phyloP scores from a whole-genome alignment of 1,140 invertebrate genomes.

The Drosophila dunni region DNA sequence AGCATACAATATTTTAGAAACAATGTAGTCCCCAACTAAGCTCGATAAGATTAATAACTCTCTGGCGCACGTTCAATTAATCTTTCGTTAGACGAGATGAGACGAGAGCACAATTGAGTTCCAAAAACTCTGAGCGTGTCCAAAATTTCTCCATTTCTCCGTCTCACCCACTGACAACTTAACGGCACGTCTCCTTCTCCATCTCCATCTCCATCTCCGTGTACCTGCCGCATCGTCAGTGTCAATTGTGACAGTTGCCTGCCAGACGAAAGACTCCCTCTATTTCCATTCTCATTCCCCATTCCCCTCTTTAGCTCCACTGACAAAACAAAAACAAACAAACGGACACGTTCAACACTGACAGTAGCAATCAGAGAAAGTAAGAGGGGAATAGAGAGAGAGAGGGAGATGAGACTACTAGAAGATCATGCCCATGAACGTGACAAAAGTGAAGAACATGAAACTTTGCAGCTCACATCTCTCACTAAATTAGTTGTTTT shows the following conservation, averaged over 20 bases:
- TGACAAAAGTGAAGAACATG: slow-evolving; percentile 79
- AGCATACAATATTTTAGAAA: slow-evolving; percentile 80
- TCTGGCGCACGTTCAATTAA: slow-evolving; percentile 80
- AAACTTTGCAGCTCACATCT: slow-evolving; percentile 41
- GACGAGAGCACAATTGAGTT: not conserved
- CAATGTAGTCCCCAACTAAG: slow-evolving; percentile 65
- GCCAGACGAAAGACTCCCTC: slow-evolving; percentile 51
- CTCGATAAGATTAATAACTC: slow-evolving; percentile 80
- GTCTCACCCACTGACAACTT: slow-evolving; percentile 66
- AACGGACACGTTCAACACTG: slow-evolving; percentile 61
- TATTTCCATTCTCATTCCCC: slow-evolving; percentile 10
- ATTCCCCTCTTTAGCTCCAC: slow-evolving; percentile 8
- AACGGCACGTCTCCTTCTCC: slow-evolving; percentile 67
- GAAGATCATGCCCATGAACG: slow-evolving; percentile 73
- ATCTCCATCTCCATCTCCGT: slow-evolving; percentile 23
- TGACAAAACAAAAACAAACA: slow-evolving; percentile 67
- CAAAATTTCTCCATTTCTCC: slow-evolving; percentile 24
- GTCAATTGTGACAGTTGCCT: slow-evolving; percentile 77
- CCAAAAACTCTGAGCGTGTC: not conserved
- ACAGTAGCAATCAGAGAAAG: not conserved
- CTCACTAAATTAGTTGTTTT: slow-evolving; percentile 81
- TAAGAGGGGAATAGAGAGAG: not conserved
- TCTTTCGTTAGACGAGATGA: slow-evolving; percentile 63
- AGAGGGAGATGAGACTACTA: slow-evolving; percentile 20
- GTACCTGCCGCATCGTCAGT: slow-evolving; percentile 81